A percentile compares a stretch with the other conserved stretches of the same genome.
Evolutionary conservation across 1,140 invertebrate genomes (phyloP).

Genomic region (Panonychus citri): DNA sequence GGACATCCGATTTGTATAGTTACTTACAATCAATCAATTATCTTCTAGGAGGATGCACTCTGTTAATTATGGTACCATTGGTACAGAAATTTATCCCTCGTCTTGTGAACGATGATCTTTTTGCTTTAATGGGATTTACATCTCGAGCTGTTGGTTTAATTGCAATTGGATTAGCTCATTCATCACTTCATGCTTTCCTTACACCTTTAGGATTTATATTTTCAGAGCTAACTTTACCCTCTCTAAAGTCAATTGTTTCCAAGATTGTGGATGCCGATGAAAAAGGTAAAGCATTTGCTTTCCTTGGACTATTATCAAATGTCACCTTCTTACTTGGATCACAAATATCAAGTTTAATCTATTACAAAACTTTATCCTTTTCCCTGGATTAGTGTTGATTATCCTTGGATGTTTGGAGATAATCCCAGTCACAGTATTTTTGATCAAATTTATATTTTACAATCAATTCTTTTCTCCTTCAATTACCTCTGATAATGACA

Average conservation of each 20-base stretch:
- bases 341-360: not conserved
- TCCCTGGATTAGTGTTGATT: not conserved
- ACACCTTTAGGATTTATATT: slow-evolving; percentile 18
- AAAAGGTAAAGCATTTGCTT: slow-evolving; percentile 26
- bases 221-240: slow-evolving; percentile 25
- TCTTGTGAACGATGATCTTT: slow-evolving; percentile 17
- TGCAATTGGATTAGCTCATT: slow-evolving; percentile 20
- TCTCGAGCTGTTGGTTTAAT: slow-evolving; percentile 21
- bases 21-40: slow-evolving; percentile 24
- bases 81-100: slow-evolving; percentile 10
- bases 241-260: slow-evolving; percentile 24
- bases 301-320: slow-evolving; percentile 17
- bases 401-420: not conserved
- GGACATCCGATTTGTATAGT: slow-evolving; percentile 22
- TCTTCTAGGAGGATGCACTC: slow-evolving; percentile 20
- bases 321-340: not conserved
- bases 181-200: slow-evolving; percentile 8
- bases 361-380: not conserved
- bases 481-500: too few species aligned
- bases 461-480: too few species aligned
- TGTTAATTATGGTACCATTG: slow-evolving; percentile 21
- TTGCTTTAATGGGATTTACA: slow-evolving; percentile 21
- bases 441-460: not conserved
- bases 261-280: slow-evolving; percentile 24
- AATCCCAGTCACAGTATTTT: not conserved